Conservation (phyloP, 2,797 vertebrate species). For the Aldrovandia affinis region DNA sequence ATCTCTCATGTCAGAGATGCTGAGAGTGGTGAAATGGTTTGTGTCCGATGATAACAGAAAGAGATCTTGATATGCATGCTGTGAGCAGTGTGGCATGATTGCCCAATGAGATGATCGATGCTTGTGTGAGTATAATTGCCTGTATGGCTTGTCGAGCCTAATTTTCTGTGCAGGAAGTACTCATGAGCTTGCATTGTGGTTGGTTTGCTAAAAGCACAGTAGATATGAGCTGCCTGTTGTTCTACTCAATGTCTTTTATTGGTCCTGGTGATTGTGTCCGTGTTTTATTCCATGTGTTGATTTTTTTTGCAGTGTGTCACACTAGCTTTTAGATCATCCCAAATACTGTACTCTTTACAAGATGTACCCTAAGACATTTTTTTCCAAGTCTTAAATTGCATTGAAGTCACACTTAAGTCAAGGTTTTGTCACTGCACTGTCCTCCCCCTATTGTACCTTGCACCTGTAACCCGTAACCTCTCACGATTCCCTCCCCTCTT, state of each 20-base stretch:
- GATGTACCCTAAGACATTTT: not conserved
- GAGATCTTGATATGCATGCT: constrained; percentile 7
- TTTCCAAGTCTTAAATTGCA: not conserved
- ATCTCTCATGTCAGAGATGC: not conserved
- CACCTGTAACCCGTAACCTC: not conserved
- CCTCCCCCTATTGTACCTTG: not conserved
- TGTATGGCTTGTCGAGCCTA: constrained; percentile 1
- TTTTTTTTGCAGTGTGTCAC: not conserved
- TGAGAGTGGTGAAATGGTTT: constrained; percentile 10
- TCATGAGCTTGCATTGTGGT: not conserved
- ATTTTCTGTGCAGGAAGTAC: not conserved
- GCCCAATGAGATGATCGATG: constrained; percentile 10
- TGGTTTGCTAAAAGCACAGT: not conserved
- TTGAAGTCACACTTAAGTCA: not conserved
- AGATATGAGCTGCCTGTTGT: not conserved
- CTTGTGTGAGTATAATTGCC: not conserved
- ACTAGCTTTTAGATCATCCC: not conserved
- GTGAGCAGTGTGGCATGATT: constrained; percentile 14
- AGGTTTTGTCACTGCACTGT: not conserved
- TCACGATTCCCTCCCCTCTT: constrained; percentile 28
- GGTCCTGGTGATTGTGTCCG: not conserved
- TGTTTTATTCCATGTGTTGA: not conserved
- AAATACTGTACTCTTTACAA: not conserved
- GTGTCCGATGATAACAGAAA: not conserved
- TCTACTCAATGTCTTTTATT: not conserved